Percentiles rank a stretch among this genome's conserved stretches.
Evolutionary conservation across 2,113 vertebrate genomes (phyloP).

Genomic region (Clupea harengus): DNA sequence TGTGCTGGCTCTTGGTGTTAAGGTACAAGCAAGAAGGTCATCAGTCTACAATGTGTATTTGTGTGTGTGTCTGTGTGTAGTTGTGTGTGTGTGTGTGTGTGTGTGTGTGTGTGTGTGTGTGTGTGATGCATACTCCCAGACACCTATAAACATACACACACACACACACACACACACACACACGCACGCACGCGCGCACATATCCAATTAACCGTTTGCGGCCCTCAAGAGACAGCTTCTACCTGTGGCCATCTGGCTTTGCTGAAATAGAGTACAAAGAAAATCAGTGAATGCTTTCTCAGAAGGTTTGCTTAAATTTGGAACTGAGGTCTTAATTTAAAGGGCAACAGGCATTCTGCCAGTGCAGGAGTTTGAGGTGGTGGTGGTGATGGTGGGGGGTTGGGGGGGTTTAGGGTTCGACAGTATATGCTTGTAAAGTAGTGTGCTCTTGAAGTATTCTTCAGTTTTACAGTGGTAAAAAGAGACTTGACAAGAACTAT

Average conservation of each 20-base stretch:
- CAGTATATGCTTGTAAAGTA: too few relatives aligned
- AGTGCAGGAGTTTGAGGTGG: neutral
- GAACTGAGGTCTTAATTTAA: neutral
- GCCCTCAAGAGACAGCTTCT: slow-evolving; percentile 37
- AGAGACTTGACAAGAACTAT: too few relatives aligned
- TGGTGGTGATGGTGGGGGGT: too few relatives aligned
- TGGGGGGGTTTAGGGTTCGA: too few relatives aligned
- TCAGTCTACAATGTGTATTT: neutral
- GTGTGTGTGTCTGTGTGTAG: neutral
- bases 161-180: slow-evolving; percentile 49
- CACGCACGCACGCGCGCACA: slow-evolving; percentile 30
- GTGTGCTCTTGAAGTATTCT: too few relatives aligned
- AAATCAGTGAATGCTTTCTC: neutral
- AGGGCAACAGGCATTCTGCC: neutral
- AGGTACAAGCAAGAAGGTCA: neutral
- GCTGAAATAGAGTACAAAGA: neutral
- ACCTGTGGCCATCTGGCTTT: slow-evolving; percentile 38
- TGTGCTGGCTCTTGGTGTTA: neutral
- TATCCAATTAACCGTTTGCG: slow-evolving; percentile 37
- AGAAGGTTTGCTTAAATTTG: neutral
- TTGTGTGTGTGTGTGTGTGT: slow-evolving; percentile 24
- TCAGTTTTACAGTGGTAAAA: too few relatives aligned
- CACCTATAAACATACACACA: slow-evolving; percentile 29
- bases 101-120: neutral
- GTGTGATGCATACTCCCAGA: neutral